phyloP scores from a whole-genome alignment of 2,888 invertebrate genomes.

The Tinea pellionella region DNA sequence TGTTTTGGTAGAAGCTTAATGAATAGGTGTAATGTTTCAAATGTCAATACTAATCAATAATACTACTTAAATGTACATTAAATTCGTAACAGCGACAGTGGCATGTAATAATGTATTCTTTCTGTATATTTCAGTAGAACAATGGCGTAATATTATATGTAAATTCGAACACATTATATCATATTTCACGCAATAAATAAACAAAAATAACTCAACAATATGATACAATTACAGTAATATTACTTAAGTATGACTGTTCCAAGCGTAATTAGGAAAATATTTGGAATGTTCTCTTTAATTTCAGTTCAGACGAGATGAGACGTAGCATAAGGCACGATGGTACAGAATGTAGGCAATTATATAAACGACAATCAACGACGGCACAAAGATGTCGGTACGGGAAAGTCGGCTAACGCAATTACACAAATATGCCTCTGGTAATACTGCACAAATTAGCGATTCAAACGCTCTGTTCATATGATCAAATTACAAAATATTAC shows the following conservation, averaged over 20 bases:
- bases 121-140: no score
- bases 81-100: no score
- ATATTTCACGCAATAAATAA: neutral
- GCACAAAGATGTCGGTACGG: slow-evolving; percentile 43
- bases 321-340: slow-evolving; percentile 29
- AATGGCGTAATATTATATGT: no score
- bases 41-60: neutral
- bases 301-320: slow-evolving; percentile 30
- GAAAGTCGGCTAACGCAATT: slow-evolving; percentile 58
- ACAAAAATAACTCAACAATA: neutral
- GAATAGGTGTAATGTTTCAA: neutral
- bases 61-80: no score
- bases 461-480: neutral
- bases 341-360: slow-evolving; percentile 54
- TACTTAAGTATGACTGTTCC: slow-evolving; percentile 21
- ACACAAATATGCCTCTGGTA: slow-evolving; percentile 25
- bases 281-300: slow-evolving; percentile 41
- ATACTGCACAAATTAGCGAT: slow-evolving; percentile 5
- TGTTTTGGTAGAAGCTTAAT: neutral
- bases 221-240: neutral
- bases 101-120: no score
- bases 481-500: neutral
- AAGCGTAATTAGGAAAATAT: slow-evolving; percentile 48
- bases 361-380: slow-evolving; percentile 55
- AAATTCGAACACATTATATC: no score